Conservation (phyloP, 2,797 vertebrate genomes). For the Nyctibius grandis region DNA sequence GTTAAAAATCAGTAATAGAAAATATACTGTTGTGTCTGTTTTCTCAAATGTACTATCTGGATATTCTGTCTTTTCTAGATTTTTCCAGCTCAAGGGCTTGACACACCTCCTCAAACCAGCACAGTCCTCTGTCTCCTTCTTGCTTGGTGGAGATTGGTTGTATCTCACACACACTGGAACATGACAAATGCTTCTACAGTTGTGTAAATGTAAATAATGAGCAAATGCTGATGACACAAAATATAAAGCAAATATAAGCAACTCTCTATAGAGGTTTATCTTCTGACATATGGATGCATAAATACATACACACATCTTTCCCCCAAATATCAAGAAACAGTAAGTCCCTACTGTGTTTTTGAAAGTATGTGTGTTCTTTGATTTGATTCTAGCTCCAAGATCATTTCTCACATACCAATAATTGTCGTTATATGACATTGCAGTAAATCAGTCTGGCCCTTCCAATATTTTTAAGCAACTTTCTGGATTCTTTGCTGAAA, state of each 20-base stretch:
- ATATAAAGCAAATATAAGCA: background rate
- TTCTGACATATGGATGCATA: background rate
- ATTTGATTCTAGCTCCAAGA: background rate
- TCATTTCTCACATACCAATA: background rate
- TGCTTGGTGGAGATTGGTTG: background rate
- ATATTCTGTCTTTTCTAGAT: background rate
- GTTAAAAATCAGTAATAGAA: background rate
- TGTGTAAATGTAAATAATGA: background rate
- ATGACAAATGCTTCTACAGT: background rate
- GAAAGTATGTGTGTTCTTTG: background rate
- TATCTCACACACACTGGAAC: background rate
- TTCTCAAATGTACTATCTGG: background rate
- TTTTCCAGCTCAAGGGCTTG: background rate
- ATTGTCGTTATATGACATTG: background rate
- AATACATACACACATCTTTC: background rate
- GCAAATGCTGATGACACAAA: background rate
- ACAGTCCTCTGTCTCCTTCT: background rate
- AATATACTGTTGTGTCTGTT: background rate
- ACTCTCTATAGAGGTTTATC: background rate
- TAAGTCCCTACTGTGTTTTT: background rate
- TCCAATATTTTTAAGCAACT: background rate
- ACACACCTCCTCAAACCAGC: background rate
- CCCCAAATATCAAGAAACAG: background rate
- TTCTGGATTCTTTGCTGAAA: background rate
- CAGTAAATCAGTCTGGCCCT: background rate